phyloP scores from a whole-genome alignment of 1,140 invertebrate species.

The Scaptomyza montana region DNA sequence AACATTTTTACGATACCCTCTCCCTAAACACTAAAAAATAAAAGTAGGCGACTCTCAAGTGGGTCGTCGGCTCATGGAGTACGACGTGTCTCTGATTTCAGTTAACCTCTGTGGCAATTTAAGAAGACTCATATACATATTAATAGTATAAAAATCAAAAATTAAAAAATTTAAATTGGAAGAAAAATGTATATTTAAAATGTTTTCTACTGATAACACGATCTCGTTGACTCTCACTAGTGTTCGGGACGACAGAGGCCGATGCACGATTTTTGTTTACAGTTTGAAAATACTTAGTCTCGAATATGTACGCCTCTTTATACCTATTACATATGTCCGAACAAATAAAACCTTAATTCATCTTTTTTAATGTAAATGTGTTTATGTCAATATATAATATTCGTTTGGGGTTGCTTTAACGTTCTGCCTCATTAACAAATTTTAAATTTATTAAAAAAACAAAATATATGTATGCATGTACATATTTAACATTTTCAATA shows the following conservation, averaged over 20 bases:
- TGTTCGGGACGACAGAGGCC: conserved; percentile 28
- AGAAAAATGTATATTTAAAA: conserved; percentile 36
- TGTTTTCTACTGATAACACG: conserved; percentile 32
- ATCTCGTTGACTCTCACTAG: conserved; percentile 27
- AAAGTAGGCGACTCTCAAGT: conserved; percentile 58
- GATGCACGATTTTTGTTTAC: conserved; percentile 51
- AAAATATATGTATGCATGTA: conserved; percentile 6
- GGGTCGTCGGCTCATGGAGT: conserved; percentile 44
- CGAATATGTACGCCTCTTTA: conserved; percentile 4
- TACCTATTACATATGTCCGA: conserved; percentile 21
- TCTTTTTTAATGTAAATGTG: conserved; percentile 9
- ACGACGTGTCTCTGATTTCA: conserved; percentile 39
- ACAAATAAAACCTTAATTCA: conserved; percentile 13
- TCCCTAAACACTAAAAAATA: conserved; percentile 16
- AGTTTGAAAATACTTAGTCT: conserved; percentile 13
- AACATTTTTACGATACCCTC: conserved; percentile 64
- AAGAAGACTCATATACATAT: conserved; percentile 28
- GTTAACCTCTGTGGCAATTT: conserved; percentile 69
- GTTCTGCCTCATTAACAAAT: conserved; percentile 54
- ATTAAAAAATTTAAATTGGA: not conserved
- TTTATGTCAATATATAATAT: not conserved
- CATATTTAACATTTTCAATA: conserved; percentile 55
- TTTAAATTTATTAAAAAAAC: conserved; percentile 48
- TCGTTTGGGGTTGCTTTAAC: conserved; percentile 15
- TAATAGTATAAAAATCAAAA: conserved; percentile 48